Base-by-base conservation (phyloP, 2,113 vertebrate genomes). In the Engraulis encrasicolus region DNA sequence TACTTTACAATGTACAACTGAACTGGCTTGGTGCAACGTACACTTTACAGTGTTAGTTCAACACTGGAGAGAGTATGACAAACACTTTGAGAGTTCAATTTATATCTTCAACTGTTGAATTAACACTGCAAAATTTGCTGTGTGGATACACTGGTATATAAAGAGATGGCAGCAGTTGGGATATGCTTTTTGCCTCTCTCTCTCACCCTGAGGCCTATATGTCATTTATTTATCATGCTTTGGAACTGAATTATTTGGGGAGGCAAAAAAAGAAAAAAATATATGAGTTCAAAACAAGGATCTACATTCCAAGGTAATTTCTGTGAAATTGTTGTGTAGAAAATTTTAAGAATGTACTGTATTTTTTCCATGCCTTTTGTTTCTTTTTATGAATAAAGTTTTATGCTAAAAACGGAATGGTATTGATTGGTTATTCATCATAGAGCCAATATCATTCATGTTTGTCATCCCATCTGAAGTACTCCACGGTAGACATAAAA, bases 241-340 rank as follows among this genome's bases (percentile, higher is more conserved):
- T 87, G 84, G 90, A 85, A 90, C 87, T 86, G 81, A 49, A 91
- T 93, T n/a, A n/a, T 90, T 93, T 92, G 89, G 91, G 87, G 86
- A 66, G 66, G n/a, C n/a, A n/a, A n/a, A 85, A 20, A 84, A 89
- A 89, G 89, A 66, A 83, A 88, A 85, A 78, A 85, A 78, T 87
- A 89, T 49, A 87, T 91, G 89, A 86, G 87, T 89, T 85, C 87
- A 92, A 92, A 90, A 93, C 92, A 92, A 91, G 92, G 93, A 92
- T 92, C 93, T 93, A 93, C 93, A 95, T 95, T 95, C 92, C 92
- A 92, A 93, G 91, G 93, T 96, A 95, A 96, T 96, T 96, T 96
- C 95, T 96, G 95, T 95, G 95, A 96, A 96, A 96, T 95, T 96
- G 94, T 95, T 94, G 94, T 94, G 93, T 96, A 96, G 94, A 93